Conservation (phyloP, 1,140 invertebrate genomes). For the Drosophila equinoxialis region DNA sequence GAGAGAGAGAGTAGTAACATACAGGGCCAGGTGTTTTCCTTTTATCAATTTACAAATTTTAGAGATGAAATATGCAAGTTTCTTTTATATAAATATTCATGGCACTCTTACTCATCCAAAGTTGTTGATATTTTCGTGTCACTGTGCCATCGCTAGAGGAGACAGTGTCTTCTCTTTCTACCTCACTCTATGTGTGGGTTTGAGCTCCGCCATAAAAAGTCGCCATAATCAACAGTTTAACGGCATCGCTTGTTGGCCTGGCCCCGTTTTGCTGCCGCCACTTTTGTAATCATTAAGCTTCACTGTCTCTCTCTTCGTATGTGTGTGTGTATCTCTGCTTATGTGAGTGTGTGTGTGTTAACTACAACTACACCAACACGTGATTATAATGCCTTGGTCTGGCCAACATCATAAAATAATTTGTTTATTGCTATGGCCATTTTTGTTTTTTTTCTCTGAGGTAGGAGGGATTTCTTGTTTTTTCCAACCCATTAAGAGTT, state of each 20-base stretch:
- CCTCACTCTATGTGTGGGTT: not conserved
- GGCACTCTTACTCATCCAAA: too few relatives aligned
- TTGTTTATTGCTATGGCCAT: conserved; percentile 71
- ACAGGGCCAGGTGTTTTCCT: conserved; percentile 20
- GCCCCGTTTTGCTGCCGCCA: conserved; percentile 58
- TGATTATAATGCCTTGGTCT: conserved; percentile 7
- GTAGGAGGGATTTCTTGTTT: not conserved
- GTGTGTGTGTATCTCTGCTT: not conserved
- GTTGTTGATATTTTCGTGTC: not conserved
- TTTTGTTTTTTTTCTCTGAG: not conserved
- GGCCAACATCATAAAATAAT: conserved; percentile 68
- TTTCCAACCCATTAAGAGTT: conserved; percentile 60
- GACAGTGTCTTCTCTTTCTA: too few relatives aligned
- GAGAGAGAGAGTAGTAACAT: not conserved
- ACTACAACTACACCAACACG: conserved; percentile 15
- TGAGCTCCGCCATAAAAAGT: conserved; percentile 25
- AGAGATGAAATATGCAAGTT: not conserved
- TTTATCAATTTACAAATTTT: not conserved
- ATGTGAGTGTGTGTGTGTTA: conserved; percentile 6
- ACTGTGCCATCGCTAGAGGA: not conserved
- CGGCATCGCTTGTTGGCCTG: conserved; percentile 52
- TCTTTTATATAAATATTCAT: not conserved
- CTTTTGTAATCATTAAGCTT: conserved; percentile 64
- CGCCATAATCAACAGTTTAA: conserved; percentile 69
- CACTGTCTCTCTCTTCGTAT: not conserved